These are phyloP conservation scores for Perodicticus potto DNA, from an alignment of 2,797 vertebrate species.

Conservation along the genomic window DNA sequence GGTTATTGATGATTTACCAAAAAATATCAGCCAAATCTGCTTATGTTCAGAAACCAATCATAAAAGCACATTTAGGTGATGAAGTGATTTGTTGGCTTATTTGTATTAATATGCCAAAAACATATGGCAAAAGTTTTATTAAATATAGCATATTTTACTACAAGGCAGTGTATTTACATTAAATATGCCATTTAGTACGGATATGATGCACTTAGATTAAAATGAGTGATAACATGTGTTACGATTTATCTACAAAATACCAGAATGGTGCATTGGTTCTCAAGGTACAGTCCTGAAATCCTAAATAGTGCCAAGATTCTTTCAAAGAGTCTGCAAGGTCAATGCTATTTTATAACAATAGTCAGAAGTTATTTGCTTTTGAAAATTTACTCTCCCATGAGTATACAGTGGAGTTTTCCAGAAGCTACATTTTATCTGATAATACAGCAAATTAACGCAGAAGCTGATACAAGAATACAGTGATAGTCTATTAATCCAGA, in stretches of 20 bases:
- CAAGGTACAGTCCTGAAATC: neutral
- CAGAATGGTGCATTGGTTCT: neutral
- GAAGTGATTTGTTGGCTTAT: neutral
- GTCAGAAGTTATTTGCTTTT: neutral
- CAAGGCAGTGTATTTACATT: neutral
- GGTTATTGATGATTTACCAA: neutral
- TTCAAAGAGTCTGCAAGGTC: neutral
- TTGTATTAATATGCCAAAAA: neutral
- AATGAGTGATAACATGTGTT: neutral
- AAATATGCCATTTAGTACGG: neutral
- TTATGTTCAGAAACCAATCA: neutral
- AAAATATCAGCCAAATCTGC: neutral
- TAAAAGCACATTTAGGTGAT: neutral
- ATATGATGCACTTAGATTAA: neutral
- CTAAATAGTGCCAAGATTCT: neutral
- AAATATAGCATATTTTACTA: neutral
- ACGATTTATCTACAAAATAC: neutral
- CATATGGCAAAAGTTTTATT: neutral
- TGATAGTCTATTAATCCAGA: neutral
- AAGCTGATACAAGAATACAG: neutral
- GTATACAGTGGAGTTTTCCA: neutral
- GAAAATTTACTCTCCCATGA: neutral
- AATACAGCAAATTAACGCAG: neutral
- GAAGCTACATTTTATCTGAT: neutral
- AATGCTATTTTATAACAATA: conserved; percentile 6